A percentile compares a stretch with the other conserved stretches of the same genome.
Conservation (phyloP, 1,140 invertebrate species). For the Ridgeia piscesae region DNA sequence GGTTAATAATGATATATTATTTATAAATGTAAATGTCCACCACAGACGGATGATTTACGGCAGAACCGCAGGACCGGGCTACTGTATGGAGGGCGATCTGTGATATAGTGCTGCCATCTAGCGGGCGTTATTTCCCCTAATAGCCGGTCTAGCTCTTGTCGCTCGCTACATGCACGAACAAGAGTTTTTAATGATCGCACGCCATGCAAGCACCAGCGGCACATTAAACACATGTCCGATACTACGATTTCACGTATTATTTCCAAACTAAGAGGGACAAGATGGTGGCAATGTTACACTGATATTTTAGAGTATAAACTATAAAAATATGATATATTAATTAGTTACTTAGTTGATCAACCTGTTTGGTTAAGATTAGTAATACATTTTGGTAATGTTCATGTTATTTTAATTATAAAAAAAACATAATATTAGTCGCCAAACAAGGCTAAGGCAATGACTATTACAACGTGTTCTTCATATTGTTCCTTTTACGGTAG, state of each 20-base stretch:
- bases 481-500: not conserved
- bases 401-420: too few relatives aligned
- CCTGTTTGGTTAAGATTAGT: too few relatives aligned
- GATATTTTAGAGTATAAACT: too few relatives aligned
- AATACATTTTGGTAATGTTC: too few relatives aligned
- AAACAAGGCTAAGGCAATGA: too few relatives aligned
- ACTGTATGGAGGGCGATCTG: not conserved
- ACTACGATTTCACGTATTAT: too few relatives aligned
- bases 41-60: not conserved
- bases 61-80: too few relatives aligned
- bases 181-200: not conserved
- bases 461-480: not conserved
- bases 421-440: too few relatives aligned
- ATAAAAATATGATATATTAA: too few relatives aligned
- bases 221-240: not conserved
- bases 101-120: not conserved
- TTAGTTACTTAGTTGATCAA: too few relatives aligned
- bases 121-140: not conserved
- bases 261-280: too few relatives aligned
- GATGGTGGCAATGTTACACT: too few relatives aligned
- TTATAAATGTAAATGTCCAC: not conserved
- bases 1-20: not conserved
- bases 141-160: not conserved
- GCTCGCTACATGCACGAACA: not conserved
- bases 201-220: not conserved